Base-by-base conservation (phyloP, 2,797 vertebrate genomes). In the Gorsachius magnificus region DNA sequence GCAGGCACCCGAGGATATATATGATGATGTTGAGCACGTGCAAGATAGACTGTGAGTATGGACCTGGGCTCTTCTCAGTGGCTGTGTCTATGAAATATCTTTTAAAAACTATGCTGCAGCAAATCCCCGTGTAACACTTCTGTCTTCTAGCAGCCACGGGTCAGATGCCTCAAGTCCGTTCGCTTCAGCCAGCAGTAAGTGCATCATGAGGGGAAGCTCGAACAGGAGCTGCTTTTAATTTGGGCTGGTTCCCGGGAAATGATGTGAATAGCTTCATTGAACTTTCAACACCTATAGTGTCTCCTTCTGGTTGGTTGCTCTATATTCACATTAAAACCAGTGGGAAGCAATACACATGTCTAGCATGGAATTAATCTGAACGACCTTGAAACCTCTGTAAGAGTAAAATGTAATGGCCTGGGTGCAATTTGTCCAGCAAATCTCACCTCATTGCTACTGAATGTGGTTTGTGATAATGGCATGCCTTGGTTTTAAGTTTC, bases 101-200 rank as follows among this genome's bases (percentile, higher is more conserved):
- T 57, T 78, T 29, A 10, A 50, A 48, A 69, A 3, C 35, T 26
- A 5, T 5, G 4, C 14, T 65, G 35, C 21, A 35, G 14, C 15
- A 36, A 35, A 21, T 50, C 72, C 31, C 31, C 31, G 13, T 45
- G 14, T 80, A 61, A 56, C 26, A 2, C n/a, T 91, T 96, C 82
- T 94, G 33, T 96, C 92, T 97, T 84, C 54, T 56, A 77, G 71
- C 89, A 97, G 95, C 77, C 56, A 84, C 9, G 16, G n/a, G 3
- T 95, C 83, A 9, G 96, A 96, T 29, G 65, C 91, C 65, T 94
- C 89, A 6, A 66, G 81, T 20, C 93, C 89, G 2, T 86, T 95
- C 50, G 48, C 95, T 60, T 97, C 96, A n/a, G 88, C 92, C 18
- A 96, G 65, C 35, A 85, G 97, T 98, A 97, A 97, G 98, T 96